These are phyloP conservation scores for Ernsta delagoae DNA, from an alignment of 2,888 invertebrate genomes.

Conservation along the genomic window DNA sequence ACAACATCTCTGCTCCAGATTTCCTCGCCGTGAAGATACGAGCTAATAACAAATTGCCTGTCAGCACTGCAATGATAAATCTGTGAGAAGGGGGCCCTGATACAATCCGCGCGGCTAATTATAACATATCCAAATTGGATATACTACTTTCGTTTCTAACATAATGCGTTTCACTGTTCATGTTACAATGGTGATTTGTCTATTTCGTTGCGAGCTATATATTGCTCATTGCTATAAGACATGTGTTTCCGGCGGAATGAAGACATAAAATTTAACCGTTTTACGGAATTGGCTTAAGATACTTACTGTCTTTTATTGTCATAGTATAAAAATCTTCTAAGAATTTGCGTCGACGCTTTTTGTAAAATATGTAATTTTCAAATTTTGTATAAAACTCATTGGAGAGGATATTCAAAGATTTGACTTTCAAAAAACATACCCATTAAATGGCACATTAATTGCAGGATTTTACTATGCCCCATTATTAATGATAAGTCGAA, in stretches of 20 bases:
- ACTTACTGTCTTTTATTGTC: too few relatives aligned
- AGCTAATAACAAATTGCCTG: constrained; percentile 35
- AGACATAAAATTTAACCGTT: too few relatives aligned
- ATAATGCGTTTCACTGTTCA: constrained; percentile 1
- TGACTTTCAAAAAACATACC: too few relatives aligned
- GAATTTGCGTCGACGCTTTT: too few relatives aligned
- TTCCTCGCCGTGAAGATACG: constrained; percentile 23
- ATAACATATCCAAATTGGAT: constrained; percentile 36
- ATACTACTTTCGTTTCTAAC: constrained; percentile 25
- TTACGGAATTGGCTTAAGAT: too few relatives aligned
- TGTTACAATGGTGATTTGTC: constrained; percentile 13
- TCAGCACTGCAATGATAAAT: constrained; percentile 35
- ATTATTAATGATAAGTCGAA: not conserved
- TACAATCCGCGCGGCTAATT: constrained; percentile 35
- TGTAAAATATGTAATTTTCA: too few relatives aligned
- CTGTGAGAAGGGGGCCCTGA: constrained; percentile 23
- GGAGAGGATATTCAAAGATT: too few relatives aligned
- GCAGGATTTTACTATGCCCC: not conserved
- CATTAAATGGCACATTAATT: not conserved
- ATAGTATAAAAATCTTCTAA: too few relatives aligned
- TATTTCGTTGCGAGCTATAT: constrained; percentile 1
- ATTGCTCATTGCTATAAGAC: not conserved
- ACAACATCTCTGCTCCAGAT: constrained; percentile 36
- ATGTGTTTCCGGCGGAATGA: not conserved
- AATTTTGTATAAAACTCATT: too few relatives aligned